Conservation (phyloP, 2,797 vertebrate genomes). For the Amniataba percoides region DNA sequence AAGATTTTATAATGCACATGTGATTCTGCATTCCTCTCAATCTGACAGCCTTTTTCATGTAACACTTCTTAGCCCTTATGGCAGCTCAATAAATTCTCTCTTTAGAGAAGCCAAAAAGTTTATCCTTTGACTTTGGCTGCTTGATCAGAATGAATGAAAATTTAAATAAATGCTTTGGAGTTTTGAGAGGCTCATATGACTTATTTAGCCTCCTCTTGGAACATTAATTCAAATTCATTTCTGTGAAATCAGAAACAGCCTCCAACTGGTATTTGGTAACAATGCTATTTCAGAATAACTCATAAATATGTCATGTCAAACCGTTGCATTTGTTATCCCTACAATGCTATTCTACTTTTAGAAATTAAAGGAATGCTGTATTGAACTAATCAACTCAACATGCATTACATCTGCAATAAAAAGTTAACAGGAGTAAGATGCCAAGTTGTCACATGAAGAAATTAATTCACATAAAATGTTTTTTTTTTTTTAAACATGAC, state of each 20-base stretch:
- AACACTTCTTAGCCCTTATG: neutral
- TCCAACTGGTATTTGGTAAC: neutral
- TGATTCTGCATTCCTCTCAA: conserved; percentile 1
- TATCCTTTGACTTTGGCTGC: neutral
- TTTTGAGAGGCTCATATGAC: neutral
- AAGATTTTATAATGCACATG: too few relatives aligned
- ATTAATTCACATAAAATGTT: neutral
- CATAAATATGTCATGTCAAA: neutral
- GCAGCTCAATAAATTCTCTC: neutral
- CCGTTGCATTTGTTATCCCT: neutral
- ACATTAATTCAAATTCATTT: neutral
- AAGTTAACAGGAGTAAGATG: conserved; percentile 5
- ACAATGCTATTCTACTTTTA: neutral
- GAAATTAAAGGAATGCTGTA: conserved; percentile 6
- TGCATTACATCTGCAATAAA: conserved; percentile 1
- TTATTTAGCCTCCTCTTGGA: neutral
- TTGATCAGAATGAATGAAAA: conserved; percentile 6
- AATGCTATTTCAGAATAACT: neutral
- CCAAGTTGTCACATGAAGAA: neutral
- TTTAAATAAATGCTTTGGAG: neutral
- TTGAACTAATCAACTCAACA: conserved; percentile 19
- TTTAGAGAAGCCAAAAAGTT: conserved; percentile 4
- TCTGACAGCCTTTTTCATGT: neutral
- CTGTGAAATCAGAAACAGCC: conserved; percentile 11
- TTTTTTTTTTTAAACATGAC: too few relatives aligned